phyloP scores from a whole-genome alignment of 2,888 invertebrate genomes.

The Drosophila vallismaia region DNA sequence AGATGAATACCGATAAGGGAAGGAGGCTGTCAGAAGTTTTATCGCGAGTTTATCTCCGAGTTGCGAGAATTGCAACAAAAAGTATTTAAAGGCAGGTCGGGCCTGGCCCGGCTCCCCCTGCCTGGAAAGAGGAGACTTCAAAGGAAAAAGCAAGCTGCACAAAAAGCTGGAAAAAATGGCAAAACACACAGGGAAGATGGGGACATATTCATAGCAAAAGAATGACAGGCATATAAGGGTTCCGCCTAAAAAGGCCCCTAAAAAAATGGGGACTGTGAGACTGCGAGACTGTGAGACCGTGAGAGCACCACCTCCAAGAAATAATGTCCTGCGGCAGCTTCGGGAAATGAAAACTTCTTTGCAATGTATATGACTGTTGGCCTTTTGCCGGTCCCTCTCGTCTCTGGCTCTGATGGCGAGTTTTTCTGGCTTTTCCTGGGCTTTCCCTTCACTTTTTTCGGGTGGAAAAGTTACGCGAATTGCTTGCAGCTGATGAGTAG shows the following conservation, averaged over 20 bases:
- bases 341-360: constrained; percentile 77
- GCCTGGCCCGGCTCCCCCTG: background rate
- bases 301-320: constrained; percentile 40
- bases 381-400: constrained; percentile 14
- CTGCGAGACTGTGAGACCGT: constrained; percentile 5
- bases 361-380: constrained; percentile 59
- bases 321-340: constrained; percentile 73
- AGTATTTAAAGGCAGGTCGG: constrained; percentile 44
- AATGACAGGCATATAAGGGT: constrained; percentile 60
- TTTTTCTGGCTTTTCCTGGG: constrained; percentile 6
- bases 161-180: constrained; percentile 20
- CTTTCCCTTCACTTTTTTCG: constrained; percentile 5
- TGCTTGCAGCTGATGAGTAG: constrained; percentile 76
- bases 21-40: constrained; percentile 51
- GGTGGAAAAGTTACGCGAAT: constrained; percentile 62
- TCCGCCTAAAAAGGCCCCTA: constrained; percentile 49
- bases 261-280: constrained; percentile 3
- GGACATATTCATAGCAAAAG: constrained; percentile 54
- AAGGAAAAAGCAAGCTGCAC: constrained; percentile 16
- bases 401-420: background rate
- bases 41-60: constrained; percentile 56
- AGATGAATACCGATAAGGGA: background rate
- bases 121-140: background rate
- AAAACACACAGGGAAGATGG: constrained; percentile 26
- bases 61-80: constrained; percentile 54